These are phyloP conservation scores for Umimayanthus kanabou DNA, from an alignment of 92 coral and sea anemone genomes.

Conservation along the genomic window DNA sequence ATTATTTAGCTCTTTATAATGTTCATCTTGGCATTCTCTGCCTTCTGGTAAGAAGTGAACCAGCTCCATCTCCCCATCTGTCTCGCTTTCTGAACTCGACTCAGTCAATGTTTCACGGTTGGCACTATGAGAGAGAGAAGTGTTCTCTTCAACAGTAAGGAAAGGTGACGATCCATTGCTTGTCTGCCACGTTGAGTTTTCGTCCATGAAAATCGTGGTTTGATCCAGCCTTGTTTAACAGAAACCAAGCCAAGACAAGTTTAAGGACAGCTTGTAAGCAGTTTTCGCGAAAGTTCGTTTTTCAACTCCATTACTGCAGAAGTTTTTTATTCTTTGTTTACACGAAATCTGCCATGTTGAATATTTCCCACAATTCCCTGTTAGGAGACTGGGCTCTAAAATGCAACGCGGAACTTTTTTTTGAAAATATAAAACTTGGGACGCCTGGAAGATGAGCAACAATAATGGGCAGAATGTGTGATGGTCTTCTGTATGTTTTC, in stretches of 20 bases:
- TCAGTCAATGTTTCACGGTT: slow-evolving; percentile 17
- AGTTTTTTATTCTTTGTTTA: neutral
- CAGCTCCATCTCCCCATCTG: slow-evolving; percentile 54
- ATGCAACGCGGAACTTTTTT: slow-evolving; percentile 14
- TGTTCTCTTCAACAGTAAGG: neutral
- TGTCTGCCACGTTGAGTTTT: slow-evolving; percentile 1
- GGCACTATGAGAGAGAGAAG: neutral
- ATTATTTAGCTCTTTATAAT: slow-evolving; percentile 35
- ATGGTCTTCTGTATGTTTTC: neutral
- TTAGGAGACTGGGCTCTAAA: neutral
- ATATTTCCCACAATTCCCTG: slow-evolving; percentile 21
- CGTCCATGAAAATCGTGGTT: neutral
- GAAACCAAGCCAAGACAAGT: neutral
- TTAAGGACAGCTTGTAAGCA: neutral
- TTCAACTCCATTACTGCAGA: neutral
- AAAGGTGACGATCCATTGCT: neutral
- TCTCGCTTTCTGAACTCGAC: slow-evolving; percentile 20
- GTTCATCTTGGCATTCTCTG: slow-evolving; percentile 49
- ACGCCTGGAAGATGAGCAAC: slow-evolving; percentile 13
- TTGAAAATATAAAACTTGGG: too few species aligned
- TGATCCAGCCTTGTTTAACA: neutral
- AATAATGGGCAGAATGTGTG: neutral
- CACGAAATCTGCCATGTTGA: slow-evolving; percentile 38
- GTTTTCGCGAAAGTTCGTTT: neutral
- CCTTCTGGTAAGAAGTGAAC: slow-evolving; percentile 76